Percentiles rank a stretch among this genome's conserved stretches.
phyloP scores from a whole-genome alignment of 2,888 invertebrate genomes.

The Acronicta aceris region DNA sequence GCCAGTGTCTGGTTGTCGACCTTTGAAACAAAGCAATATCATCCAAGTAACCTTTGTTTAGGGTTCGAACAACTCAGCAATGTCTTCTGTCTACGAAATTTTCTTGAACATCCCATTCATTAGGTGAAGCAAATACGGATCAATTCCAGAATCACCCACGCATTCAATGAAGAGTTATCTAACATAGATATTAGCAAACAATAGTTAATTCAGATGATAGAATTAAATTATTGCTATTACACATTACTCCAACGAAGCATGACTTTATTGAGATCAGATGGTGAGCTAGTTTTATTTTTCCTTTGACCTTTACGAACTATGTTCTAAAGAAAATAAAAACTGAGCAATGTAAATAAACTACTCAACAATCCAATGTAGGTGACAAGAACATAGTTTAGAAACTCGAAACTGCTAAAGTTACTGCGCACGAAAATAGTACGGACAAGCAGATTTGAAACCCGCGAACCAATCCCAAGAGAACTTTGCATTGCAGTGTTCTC shows the following conservation, averaged over 20 bases:
- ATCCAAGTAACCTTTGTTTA: constrained; percentile 40
- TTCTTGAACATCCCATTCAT: constrained; percentile 14
- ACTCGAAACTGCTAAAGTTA: constrained; percentile 2
- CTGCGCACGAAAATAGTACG: constrained; percentile 2
- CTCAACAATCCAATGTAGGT: neutral
- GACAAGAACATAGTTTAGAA: neutral
- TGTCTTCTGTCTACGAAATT: constrained; percentile 21
- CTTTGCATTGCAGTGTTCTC: constrained; percentile 27
- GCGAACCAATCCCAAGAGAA: constrained; percentile 16
- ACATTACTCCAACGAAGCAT: constrained; percentile 59
- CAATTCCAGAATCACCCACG: constrained; percentile 41
- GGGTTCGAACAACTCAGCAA: constrained; percentile 57
- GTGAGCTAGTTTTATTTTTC: constrained; percentile 11
- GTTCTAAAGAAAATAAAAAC: neutral
- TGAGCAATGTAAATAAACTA: neutral
- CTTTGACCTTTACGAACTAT: neutral
- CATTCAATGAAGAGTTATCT: constrained; percentile 59
- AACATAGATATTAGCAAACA: constrained; percentile 60
- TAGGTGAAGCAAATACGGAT: constrained; percentile 30
- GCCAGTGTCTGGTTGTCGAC: constrained; percentile 47
- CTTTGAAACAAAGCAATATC: constrained; percentile 56
- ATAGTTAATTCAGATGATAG: constrained; percentile 63
- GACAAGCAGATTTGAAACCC: constrained; percentile 5
- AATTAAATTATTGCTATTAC: constrained; percentile 64
- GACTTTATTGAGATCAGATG: constrained; percentile 40